Conservation (phyloP, 2,797 vertebrate species). For the Clarias pachynema region DNA sequence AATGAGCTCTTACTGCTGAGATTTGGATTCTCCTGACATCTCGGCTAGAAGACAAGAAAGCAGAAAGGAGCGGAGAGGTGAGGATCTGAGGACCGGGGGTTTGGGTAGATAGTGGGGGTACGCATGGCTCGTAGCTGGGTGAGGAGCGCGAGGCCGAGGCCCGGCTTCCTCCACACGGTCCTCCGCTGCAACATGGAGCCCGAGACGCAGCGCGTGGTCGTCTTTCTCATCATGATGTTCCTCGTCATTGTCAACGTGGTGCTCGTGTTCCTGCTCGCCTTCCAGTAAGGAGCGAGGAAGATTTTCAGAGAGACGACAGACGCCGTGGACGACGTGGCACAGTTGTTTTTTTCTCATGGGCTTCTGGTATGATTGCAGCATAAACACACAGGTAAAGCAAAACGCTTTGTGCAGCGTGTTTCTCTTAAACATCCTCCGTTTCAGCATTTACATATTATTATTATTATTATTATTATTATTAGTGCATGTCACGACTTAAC, state of each 20-base stretch:
- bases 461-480: not conserved
- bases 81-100: not conserved
- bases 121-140: slow-evolving; percentile 41
- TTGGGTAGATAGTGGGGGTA: slow-evolving; percentile 39
- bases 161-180: slow-evolving; percentile 79
- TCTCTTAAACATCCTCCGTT: not conserved
- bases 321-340: not conserved
- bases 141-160: slow-evolving; percentile 33
- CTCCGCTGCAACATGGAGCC: slow-evolving; percentile 95
- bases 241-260: slow-evolving; percentile 96
- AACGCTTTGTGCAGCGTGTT: not conserved
- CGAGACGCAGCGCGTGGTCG: slow-evolving; percentile 91
- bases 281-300: slow-evolving; percentile 77
- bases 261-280: slow-evolving; percentile 94
- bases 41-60: slow-evolving; percentile 31
- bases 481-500: not conserved
- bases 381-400: slow-evolving; percentile 15
- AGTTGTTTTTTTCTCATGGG: slow-evolving; percentile 20
- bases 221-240: slow-evolving; percentile 93
- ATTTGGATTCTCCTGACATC: slow-evolving; percentile 37
- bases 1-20: not conserved
- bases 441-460: not conserved
- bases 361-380: slow-evolving; percentile 1
- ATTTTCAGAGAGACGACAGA: not conserved
- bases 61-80: not conserved